Evolutionary conservation across 2,113 vertebrate genomes (phyloP), one percentile per base, ranked within the genome.

Genomic region (Chionis minor): DNA sequence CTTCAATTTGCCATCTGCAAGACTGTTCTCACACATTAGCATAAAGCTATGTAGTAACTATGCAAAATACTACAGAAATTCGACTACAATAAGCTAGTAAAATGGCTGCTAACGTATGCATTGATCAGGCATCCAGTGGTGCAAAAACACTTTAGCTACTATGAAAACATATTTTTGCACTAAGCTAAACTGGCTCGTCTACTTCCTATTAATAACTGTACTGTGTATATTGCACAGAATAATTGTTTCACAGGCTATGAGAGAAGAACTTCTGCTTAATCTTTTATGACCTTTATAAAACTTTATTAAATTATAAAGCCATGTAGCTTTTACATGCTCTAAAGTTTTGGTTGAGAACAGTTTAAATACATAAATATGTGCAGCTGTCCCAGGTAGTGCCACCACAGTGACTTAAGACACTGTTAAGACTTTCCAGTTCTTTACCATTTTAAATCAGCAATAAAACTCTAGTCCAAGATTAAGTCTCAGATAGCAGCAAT

Each of bases 221-320:
- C 47, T 35, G 70, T 4, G 18, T 42, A 55, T 56, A 74, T 27
- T 67, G 28, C 44, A 38, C 6, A 81, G 77, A 88, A 45, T 85
- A 90, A 90, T 42, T 78, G 51, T 80, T 94, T 71, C 65, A 78
- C 26, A 86, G 65, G 38, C 71, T 85, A n/a, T 10, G 71, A 78
- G 55, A 90, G 59, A 95, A 81, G 55, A 96, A 90, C 40, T 90
- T 70, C 75, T 93, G 38, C 67, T 83, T 83, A 83, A 96, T 92
- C 55, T 84, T 97, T 96, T 86, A 95, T 78, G 42, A 92, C 59
- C 71, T 96, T 94, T 93, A 93, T 92, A 96, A 94, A 93, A 95
- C 71, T 92, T 90, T 77, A 96, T 93, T 92, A 81, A 96, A 93
- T 95, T 88, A 96, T 71, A 70, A 95, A 85, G 75, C 92, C 45